Base-by-base conservation (phyloP, 2,113 vertebrate genomes). In the Sarotherodon lohbergeri region DNA sequence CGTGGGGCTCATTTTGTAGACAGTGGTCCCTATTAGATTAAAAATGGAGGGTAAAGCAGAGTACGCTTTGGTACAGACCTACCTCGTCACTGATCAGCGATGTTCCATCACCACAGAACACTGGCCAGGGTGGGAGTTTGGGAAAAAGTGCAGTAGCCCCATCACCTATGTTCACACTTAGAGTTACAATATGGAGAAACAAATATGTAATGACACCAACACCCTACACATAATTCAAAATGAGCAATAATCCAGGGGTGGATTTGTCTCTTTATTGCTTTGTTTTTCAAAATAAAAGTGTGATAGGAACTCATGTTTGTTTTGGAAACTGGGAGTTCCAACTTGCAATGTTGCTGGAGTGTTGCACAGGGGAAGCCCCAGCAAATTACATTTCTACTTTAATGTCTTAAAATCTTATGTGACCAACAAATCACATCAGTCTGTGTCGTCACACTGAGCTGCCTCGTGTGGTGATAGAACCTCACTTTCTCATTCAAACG, bases 261-360 rank as follows among this genome's bases (percentile, higher is more conserved):
- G 9, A 5, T 16, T 5, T 63, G 16, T 73, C 2, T 27, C 41
- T 73, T 73, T 46, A 27, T 27, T 29, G 36, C 3, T 41, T 68
- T 0, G 2, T 9, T 68, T 41, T 68, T 41, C 63, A 68, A 68
- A 41, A 1, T 73, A 48, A 73, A 2, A 1, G 41, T 29, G 68
- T 73, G 22, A 27, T 0, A 17, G 0, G 68, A 27, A 73, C 13
- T 46, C 68, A 0, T 76, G 5, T 48, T 76, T 29, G 41, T 76
- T 76, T 27, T 76, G 1, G 41, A 76, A 76, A 76, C 41, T 48
- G 68, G 68, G n/a, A 71, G 12, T 43, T 71, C 11, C 36, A 71
- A 29, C 24, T 29, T 48, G 17, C 14, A 76, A 76, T 48, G 68
- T 29, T 52, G 48, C 7, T 52, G 6, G 17, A 52, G 17, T 52